Conservation (phyloP, 1,140 invertebrate genomes). For the Drosophila tropicalis region DNA sequence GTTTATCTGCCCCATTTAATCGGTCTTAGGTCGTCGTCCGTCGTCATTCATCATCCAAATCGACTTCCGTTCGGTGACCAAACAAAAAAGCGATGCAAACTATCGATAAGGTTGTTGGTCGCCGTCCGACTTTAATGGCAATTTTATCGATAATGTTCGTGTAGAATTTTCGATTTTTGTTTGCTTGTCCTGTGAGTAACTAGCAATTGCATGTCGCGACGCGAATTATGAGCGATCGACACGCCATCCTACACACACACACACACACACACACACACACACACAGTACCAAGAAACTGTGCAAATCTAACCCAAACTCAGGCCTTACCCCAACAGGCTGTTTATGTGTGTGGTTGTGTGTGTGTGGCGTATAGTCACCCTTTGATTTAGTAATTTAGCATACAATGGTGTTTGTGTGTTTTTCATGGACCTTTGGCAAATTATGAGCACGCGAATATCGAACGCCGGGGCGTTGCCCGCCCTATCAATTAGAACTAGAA, state of each 20-base stretch:
- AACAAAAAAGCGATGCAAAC: conserved; percentile 63
- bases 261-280: conserved; percentile 6
- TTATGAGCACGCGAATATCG: conserved; percentile 80
- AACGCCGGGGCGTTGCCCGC: conserved; percentile 68
- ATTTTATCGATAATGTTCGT: conserved; percentile 82
- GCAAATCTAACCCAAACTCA: conserved; percentile 49
- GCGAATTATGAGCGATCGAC: conserved; percentile 78
- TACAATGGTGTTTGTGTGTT: conserved; percentile 79
- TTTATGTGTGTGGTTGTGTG: not conserved
- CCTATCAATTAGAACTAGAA: conserved; percentile 74
- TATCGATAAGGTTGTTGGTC: conserved; percentile 64
- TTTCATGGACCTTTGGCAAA: conserved; percentile 56
- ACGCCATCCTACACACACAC: conserved; percentile 47
- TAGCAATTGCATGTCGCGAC: conserved; percentile 54
- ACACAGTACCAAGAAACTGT: conserved; percentile 62
- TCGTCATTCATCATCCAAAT: conserved; percentile 79
- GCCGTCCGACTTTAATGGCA: conserved; percentile 70
- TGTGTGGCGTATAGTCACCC: conserved; percentile 34
- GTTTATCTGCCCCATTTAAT: conserved; percentile 69
- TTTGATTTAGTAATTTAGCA: conserved; percentile 77
- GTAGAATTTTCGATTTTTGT: conserved; percentile 81
- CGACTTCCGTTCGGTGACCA: conserved; percentile 67
- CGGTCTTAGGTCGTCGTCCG: conserved; percentile 72
- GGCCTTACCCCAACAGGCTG: not conserved
- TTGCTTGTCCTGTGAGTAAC: conserved; percentile 50